Evolutionary conservation across 2,113 vertebrate genomes (phyloP).

Genomic region (Lampris incognitus): DNA sequence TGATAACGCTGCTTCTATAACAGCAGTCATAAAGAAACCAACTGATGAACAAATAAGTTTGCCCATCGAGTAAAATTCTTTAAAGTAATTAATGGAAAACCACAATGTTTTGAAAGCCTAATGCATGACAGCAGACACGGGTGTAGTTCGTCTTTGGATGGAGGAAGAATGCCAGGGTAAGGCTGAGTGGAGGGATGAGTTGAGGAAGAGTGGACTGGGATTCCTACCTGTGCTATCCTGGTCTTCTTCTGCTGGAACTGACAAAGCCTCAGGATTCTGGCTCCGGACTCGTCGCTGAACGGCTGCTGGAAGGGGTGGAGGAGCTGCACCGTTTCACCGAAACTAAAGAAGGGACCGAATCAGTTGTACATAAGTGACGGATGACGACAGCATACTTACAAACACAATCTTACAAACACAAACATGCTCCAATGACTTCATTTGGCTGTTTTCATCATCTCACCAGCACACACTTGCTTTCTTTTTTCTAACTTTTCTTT

Average conservation of each 20-base stretch:
- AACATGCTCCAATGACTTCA: background rate
- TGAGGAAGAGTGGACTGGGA: background rate
- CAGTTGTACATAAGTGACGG: background rate
- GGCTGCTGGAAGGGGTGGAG: slow-evolving; percentile 96
- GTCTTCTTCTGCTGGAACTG: slow-evolving; percentile 99
- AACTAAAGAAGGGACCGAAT: slow-evolving; percentile 77
- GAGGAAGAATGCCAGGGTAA: background rate
- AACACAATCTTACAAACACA: background rate
- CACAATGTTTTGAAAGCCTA: no score
- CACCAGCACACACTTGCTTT: no score
- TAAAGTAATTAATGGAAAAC: no score
- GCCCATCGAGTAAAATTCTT: no score
- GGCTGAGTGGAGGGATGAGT: background rate
- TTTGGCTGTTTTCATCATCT: no score
- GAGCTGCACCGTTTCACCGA: slow-evolving; percentile 93
- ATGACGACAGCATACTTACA: no score
- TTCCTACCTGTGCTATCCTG: slow-evolving; percentile 92
- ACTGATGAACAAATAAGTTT: no score
- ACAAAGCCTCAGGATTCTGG: slow-evolving; percentile 90
- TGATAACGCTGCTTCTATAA: no score
- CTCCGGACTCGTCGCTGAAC: slow-evolving; percentile 92
- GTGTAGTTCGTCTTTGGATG: background rate
- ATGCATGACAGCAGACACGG: background rate
- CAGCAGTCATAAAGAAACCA: no score
- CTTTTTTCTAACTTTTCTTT: no score